Base-by-base conservation (phyloP, 2,888 invertebrate species). In the Catocala fraxini region DNA sequence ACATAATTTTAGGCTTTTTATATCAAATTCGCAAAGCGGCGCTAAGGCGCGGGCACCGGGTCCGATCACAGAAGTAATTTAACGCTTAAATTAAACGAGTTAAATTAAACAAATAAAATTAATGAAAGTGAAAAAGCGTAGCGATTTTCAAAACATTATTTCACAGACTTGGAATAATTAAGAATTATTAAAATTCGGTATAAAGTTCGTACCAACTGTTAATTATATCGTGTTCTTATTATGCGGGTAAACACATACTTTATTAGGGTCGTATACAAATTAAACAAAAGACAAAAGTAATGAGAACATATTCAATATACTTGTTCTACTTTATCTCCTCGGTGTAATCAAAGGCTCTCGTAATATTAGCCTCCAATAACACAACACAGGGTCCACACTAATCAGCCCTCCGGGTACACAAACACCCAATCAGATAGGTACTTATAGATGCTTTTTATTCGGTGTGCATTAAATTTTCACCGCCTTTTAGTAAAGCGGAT, bases 401-500 rank as follows among this genome's bases (percentile, higher is more conserved):
- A 45, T 54, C 61, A 63, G 43, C 34, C 45, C 34, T 49, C 7
- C 68, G 71, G 72, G 67, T 71, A 71, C 70, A 56, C 63, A 65
- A 59, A 70, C 68, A 56, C 63, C 58, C 69, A 73, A 75, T 77
- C 70, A 71, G 72, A 78, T 77, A 68, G 72, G 68, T 71, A 72
- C 67, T 65, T 70, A 70, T 62, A 73, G 61, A 74, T 79, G 71
- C 69, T 78, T 84, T 79, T 87, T 88, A 88, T 89, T 87, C 78
- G 75, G 79, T 77, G 79, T 85, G 82, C 87, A 91, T 92, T 89
- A 89, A 89, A 88, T 87, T 90, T 91, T 90, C 88, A 87, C 85
- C 83, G 85, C 84, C 87, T 88, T 87, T 88, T 87, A 88, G 88
- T 83, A 88, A 90, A 92, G 89, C 89, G 89, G 89, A 89, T 91